Evolutionary conservation across 1,140 invertebrate species (phyloP).

Genomic region (Drosophila dunni): DNA sequence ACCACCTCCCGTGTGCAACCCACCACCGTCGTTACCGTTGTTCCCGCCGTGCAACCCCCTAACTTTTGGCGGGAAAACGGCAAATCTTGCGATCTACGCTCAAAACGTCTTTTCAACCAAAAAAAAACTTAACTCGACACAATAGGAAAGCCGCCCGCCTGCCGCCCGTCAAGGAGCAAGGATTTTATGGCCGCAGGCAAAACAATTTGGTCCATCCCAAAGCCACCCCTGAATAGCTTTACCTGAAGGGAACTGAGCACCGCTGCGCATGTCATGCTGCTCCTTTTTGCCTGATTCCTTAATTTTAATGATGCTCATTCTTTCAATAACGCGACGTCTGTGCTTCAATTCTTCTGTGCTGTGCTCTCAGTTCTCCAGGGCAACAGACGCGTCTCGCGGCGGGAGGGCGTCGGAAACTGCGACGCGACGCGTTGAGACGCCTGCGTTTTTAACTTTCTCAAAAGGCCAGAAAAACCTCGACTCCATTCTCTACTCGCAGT

Average conservation of each 20-base stretch:
- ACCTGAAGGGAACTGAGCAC: slow-evolving; percentile 30
- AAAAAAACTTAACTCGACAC: slow-evolving; percentile 43
- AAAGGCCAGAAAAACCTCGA: slow-evolving; percentile 28
- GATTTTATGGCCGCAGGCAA: slow-evolving; percentile 22
- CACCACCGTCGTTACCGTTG: slow-evolving; percentile 58
- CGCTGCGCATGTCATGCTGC: slow-evolving; percentile 42
- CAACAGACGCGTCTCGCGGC: slow-evolving; percentile 22
- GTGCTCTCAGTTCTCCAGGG: not conserved
- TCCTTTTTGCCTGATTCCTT: slow-evolving; percentile 47
- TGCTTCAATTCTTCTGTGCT: no score
- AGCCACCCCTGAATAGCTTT: slow-evolving; percentile 52
- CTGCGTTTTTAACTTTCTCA: slow-evolving; percentile 47
- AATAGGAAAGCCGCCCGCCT: slow-evolving; percentile 49
- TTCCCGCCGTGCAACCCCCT: slow-evolving; percentile 65
- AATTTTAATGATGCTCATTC: slow-evolving; percentile 55
- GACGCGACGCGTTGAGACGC: slow-evolving; percentile 30
- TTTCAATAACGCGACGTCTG: slow-evolving; percentile 18
- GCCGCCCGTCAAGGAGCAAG: slow-evolving; percentile 42
- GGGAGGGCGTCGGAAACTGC: slow-evolving; percentile 40
- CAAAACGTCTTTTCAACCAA: slow-evolving; percentile 56
- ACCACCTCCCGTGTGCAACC: slow-evolving; percentile 70
- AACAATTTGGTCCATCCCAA: slow-evolving; percentile 18
- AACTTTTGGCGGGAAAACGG: slow-evolving; percentile 78
- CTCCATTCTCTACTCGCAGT: slow-evolving; percentile 44
- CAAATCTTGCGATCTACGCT: slow-evolving; percentile 31